A percentile compares a stretch with the other conserved stretches of the same genome.
These are phyloP conservation scores for Actinemys pallida DNA, from an alignment of 2,113 vertebrate genomes.

Conservation along the genomic window DNA sequence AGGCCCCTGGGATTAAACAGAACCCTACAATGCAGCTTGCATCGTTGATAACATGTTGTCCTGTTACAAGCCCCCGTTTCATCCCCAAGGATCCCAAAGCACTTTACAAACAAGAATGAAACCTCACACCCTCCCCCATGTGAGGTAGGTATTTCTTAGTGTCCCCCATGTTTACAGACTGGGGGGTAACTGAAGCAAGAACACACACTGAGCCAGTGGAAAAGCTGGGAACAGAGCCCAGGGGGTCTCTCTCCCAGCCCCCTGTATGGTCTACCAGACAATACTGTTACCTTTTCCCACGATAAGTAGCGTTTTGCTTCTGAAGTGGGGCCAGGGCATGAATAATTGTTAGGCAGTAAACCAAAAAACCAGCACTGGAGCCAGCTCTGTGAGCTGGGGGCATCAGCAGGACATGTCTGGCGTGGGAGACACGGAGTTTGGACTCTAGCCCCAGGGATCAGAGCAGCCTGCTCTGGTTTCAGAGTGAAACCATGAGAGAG, in stretches of 20 bases:
- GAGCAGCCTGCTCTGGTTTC: background rate
- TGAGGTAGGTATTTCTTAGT: constrained; percentile 38
- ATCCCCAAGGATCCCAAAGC: constrained; percentile 16
- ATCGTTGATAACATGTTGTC: background rate
- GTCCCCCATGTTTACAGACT: background rate
- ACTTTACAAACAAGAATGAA: background rate
- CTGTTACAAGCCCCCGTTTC: background rate
- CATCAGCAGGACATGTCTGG: background rate
- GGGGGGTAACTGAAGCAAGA: background rate
- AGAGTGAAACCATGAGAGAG: background rate
- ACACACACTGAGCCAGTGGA: rapidly evolving
- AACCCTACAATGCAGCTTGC: background rate
- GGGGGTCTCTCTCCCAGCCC: rapidly evolving
- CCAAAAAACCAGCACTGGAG: background rate
- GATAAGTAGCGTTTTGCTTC: rapidly evolving
- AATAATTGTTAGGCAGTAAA: background rate
- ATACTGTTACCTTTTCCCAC: background rate
- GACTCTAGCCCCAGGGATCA: rapidly evolving
- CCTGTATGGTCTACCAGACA: background rate
- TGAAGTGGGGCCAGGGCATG: rapidly evolving
- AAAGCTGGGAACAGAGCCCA: rapidly evolving
- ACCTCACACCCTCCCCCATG: background rate
- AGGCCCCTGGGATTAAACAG: rapidly evolving
- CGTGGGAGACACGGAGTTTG: rapidly evolving
- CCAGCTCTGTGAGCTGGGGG: background rate